phyloP scores from a whole-genome alignment of 2,797 vertebrate species.

The Sebastes vulpes region DNA sequence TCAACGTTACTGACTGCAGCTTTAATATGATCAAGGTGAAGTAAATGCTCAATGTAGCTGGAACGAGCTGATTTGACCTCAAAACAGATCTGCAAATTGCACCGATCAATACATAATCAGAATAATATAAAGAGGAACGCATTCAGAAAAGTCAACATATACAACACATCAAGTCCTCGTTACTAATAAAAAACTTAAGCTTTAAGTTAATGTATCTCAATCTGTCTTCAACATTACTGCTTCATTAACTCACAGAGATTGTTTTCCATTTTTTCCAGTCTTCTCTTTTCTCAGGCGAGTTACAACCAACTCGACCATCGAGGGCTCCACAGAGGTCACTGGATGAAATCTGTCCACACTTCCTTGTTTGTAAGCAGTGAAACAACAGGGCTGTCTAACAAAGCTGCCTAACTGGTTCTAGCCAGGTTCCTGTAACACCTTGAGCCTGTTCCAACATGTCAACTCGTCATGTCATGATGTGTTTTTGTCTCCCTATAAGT shows the following conservation, averaged over 20 bases:
- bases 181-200: background rate
- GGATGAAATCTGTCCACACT: background rate
- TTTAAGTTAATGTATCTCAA: background rate
- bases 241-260: constrained; percentile 21
- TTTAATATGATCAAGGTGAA: background rate
- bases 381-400: too few relatives aligned
- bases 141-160: background rate
- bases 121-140: background rate
- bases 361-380: too few relatives aligned
- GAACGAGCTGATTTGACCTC: background rate
- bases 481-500: too few relatives aligned
- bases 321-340: background rate
- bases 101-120: background rate
- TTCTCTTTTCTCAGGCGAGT: background rate
- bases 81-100: background rate
- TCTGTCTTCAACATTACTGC: background rate
- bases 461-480: too few relatives aligned
- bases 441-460: background rate
- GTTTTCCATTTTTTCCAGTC: constrained; percentile 18
- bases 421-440: background rate
- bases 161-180: background rate
- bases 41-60: background rate
- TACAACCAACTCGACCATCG: background rate
- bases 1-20: too few relatives aligned
- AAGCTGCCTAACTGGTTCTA: background rate